Evolutionary conservation across 2,113 vertebrate genomes (phyloP).

Genomic region (Oxyruncus cristatus): DNA sequence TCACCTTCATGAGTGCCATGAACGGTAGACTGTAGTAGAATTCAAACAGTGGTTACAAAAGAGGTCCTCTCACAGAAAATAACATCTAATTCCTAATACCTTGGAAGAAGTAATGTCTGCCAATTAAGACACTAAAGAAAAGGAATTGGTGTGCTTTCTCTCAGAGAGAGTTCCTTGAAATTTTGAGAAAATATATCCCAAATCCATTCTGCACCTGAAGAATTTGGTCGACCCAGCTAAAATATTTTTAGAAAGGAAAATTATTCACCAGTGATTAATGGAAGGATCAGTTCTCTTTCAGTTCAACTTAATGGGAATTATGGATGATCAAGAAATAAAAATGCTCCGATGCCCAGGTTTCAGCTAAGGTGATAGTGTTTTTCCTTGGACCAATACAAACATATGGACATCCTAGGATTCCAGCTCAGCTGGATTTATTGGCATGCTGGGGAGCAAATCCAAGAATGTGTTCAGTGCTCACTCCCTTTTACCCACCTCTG

Average conservation of each 20-base stretch:
- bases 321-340: not conserved
- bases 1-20: slow-evolving; percentile 76
- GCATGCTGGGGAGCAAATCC: not conserved
- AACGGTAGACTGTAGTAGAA: not conserved
- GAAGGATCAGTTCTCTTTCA: not conserved
- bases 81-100: not conserved
- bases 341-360: not conserved
- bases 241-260: not conserved
- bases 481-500: not conserved
- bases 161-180: not conserved
- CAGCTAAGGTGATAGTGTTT: not conserved
- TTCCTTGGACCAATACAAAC: not conserved
- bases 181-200: not conserved
- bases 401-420: not conserved
- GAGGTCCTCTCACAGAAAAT: not conserved
- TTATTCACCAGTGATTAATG: not conserved
- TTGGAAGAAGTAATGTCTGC: not conserved
- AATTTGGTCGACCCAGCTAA: not conserved
- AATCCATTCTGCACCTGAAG: not conserved
- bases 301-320: not conserved
- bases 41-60: not conserved
- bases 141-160: not conserved
- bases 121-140: not conserved
- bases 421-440: not conserved
- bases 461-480: not conserved